Base-by-base conservation (phyloP, 2,113 vertebrate genomes). In the Nicator chloris region DNA sequence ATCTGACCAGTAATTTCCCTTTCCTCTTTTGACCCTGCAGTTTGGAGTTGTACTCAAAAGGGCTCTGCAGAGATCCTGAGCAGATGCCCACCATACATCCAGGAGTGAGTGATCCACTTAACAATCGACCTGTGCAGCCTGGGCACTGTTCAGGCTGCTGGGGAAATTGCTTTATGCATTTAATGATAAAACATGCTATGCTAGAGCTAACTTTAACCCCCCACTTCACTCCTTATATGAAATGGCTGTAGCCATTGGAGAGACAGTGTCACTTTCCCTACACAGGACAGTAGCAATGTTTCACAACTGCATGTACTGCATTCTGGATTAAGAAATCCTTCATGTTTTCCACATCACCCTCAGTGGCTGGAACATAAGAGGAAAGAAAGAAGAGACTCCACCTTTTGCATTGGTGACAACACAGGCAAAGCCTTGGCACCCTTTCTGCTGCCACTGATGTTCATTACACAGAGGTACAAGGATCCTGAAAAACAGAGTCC, bases 261-360 rank as follows among this genome's bases (percentile, higher is more conserved):
- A 56, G 28, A 45, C 15, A 37, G 64, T 6, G 39, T 17, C 47
- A 45, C 19, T 37, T 56, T 24, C 11, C 28, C 30, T 33, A 5
- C 33, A n/a, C 15, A 37, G n/a, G 22, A 27, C 17, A 44, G 59
- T 0, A 80, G 70, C 66, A 92, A 61, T 20, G 33, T 20, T 57
- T 45, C 37, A 30, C 35, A 42, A 21, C 20, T 37, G 11, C 19
- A 27, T 1, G 8, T 3, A 5, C 4, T 69, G 79, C 4, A 1
- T 12, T 47, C 33, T 57, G 61, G 10, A 71, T 37, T 21, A 51
- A 71, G 56, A 82, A 75, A 49, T 15, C 13, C 26, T 39, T n/a
- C 0, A 0, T 33, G 53, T 31, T 50, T 59, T 39, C 35, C 31
- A 30, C 17, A 20, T 39, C 4, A 13, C 4, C 35, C 14, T 26